These are phyloP conservation scores for Brachyrhaphis roseni DNA, from an alignment of 2,797 vertebrate genomes.

Conservation along the genomic window DNA sequence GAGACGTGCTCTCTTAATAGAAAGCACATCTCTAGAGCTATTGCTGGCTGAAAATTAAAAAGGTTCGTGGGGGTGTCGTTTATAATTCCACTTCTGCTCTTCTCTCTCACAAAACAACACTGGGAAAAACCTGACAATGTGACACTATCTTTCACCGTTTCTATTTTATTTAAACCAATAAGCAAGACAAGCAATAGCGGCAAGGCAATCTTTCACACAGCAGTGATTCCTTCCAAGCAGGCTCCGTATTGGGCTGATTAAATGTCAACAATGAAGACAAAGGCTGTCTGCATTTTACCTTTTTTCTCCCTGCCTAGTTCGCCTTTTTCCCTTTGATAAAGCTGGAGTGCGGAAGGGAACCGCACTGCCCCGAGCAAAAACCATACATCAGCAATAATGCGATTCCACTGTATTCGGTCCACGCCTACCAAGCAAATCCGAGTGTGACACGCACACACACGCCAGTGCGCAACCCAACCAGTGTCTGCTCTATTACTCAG, in stretches of 20 bases:
- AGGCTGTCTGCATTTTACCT: slow-evolving; percentile 60
- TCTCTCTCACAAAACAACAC: slow-evolving; percentile 36
- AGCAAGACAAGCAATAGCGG: slow-evolving; percentile 50
- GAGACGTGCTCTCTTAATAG: slow-evolving; percentile 13
- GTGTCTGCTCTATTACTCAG: slow-evolving; percentile 50
- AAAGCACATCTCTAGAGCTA: too few species aligned
- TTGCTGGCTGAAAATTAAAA: slow-evolving; percentile 49
- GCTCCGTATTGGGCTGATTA: slow-evolving; percentile 80
- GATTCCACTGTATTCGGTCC: slow-evolving; percentile 63
- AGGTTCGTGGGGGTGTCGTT: slow-evolving; percentile 25
- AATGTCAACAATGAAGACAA: slow-evolving; percentile 78
- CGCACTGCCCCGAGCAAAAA: slow-evolving; percentile 58
- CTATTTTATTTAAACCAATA: slow-evolving; percentile 49
- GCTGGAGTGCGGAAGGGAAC: slow-evolving; percentile 56
- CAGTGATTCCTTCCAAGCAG: slow-evolving; percentile 79
- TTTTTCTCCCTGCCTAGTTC: slow-evolving; percentile 49
- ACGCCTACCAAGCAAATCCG: slow-evolving; percentile 50
- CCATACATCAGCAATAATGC: slow-evolving; percentile 77
- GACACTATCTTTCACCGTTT: slow-evolving; percentile 44
- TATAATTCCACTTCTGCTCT: slow-evolving; percentile 27
- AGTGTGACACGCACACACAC: slow-evolving; percentile 19
- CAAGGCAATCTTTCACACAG: slow-evolving; percentile 71
- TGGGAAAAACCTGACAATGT: slow-evolving; percentile 39
- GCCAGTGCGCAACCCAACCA: slow-evolving; percentile 19
- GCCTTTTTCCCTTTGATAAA: slow-evolving; percentile 72